Conservation (phyloP, 2,113 vertebrate species). For the Syngnathus floridae region DNA sequence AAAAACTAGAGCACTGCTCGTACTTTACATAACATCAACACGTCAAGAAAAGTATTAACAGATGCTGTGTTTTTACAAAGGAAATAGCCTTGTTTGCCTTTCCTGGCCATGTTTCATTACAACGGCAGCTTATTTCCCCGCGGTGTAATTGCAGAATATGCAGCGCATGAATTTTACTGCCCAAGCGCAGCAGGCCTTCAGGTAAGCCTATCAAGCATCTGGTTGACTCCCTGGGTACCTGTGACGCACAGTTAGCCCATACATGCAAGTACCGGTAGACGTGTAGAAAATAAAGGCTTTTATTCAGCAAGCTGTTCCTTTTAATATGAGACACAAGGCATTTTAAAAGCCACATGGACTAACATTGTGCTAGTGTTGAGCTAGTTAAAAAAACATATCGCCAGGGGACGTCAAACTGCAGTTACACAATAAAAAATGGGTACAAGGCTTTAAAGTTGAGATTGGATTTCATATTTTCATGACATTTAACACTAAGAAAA, state of each 20-base stretch:
- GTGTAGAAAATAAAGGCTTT: constrained; percentile 55
- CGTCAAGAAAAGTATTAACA: constrained; percentile 20
- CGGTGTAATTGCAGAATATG: constrained; percentile 63
- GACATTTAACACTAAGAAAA: neutral
- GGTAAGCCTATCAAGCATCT: constrained; percentile 69
- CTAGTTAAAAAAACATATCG: constrained; percentile 52
- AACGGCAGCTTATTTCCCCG: constrained; percentile 62
- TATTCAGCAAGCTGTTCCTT: constrained; percentile 58
- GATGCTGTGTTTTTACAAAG: constrained; percentile 40
- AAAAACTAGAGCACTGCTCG: neutral
- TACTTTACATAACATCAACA: constrained; percentile 7
- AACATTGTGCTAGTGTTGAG: constrained; percentile 22
- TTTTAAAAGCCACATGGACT: constrained; percentile 37
- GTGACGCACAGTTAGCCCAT: constrained; percentile 53
- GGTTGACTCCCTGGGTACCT: constrained; percentile 62
- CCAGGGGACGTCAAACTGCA: constrained; percentile 17
- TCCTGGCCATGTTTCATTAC: constrained; percentile 55
- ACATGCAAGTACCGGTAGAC: constrained; percentile 48
- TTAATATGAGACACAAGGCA: constrained; percentile 30
- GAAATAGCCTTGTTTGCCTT: constrained; percentile 50
- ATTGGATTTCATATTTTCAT: neutral
- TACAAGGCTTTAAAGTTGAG: constrained; percentile 1
- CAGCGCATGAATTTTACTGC: constrained; percentile 62
- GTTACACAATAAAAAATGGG: constrained; percentile 24
- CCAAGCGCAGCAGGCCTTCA: constrained; percentile 56